These are phyloP conservation scores for Falco novaeseelandiae DNA, from an alignment of 2,797 vertebrate species.

Conservation along the genomic window DNA sequence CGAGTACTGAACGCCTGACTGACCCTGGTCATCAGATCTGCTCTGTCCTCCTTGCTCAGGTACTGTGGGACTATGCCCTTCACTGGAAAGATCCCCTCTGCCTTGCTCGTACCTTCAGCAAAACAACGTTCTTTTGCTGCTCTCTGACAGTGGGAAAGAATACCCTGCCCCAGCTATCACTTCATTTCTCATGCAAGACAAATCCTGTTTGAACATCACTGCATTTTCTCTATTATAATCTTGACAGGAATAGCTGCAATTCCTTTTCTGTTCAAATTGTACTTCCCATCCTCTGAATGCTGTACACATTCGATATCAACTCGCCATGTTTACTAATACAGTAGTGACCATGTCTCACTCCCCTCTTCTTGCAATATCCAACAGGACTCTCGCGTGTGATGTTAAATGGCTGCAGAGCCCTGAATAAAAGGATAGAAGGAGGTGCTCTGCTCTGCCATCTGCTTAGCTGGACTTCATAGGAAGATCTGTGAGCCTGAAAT, in stretches of 20 bases:
- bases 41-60: background rate
- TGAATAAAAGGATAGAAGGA: background rate
- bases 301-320: background rate
- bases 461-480: background rate
- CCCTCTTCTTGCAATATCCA: background rate
- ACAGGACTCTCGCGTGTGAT: background rate
- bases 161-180: background rate
- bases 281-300: background rate
- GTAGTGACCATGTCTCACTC: background rate
- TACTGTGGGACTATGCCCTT: background rate
- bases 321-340: background rate
- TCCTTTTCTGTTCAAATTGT: background rate
- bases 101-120: background rate
- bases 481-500: background rate
- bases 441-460: background rate
- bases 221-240: background rate
- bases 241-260: conserved; percentile 15
- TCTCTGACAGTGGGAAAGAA: background rate
- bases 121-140: background rate
- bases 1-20: background rate
- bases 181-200: background rate
- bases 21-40: background rate
- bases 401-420: background rate
- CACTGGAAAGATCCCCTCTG: background rate
- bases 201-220: conserved; percentile 1